Evolutionary conservation across 1,140 invertebrate genomes (phyloP), one percentile per base, ranked within the genome.

Genomic region (Maniola jurtina): DNA sequence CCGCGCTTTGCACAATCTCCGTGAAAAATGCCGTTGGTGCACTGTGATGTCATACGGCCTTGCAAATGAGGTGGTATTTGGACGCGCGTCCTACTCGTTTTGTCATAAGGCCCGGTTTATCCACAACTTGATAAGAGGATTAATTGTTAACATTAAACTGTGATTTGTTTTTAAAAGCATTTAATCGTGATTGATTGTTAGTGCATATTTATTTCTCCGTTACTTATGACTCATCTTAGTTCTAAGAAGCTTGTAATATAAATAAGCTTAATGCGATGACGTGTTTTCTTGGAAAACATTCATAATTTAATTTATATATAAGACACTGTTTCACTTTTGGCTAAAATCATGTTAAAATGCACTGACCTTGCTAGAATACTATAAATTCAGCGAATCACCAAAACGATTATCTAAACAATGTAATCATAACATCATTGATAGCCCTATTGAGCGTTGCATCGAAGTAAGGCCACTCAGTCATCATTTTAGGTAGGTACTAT

Each of bases 1-100:
- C 40, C 40, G 40, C 40, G 5, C 10, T 48, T 48, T 48, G 14
- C 14, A 48, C 45, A 48, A 48, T 15, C 45, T 38, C 50, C 48
- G n/a, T 8, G 36, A 60, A 66, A 66, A 59, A 59, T 54, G 36
- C n/a, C 47, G 25, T 15, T 58, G 35, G 56, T 40, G 38, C 56
- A 42, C 6, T 63, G 8, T 70, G 72, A 70, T 52, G 68, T 71
- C 69, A 74, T 11, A 58, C 64, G 72, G 65, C 72, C 72, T 74
- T 74, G 72, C 50, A 45, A 56, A 38, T 64, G 14, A 45, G 34
- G 14, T 55, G 54, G 40, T 63, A 63, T 56, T 61, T 66, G 50
- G 48, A 42, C 15, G 34, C 48, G 42, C 72, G 38, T 64, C 70
- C 65, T 70, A 70, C 68, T 50, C 66, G 55, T 58, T 66, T 70